Evolutionary conservation across 2,888 invertebrate species (phyloP).

Genomic region (Onthophagus sagittarius): DNA sequence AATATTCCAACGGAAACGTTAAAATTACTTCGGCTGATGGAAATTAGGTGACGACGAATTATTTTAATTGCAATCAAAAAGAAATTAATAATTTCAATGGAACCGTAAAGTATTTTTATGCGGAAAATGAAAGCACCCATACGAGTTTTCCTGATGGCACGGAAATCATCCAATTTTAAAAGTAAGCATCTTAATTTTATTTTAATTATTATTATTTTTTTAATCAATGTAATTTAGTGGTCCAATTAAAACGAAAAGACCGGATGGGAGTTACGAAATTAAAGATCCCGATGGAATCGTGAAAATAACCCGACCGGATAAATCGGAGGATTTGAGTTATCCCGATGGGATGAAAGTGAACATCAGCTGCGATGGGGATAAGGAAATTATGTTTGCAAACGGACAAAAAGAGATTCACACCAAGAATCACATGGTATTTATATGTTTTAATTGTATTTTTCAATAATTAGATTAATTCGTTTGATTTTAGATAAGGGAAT

Average conservation of each 20-base stretch:
- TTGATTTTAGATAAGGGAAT: slow-evolving; percentile 70
- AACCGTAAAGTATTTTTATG: slow-evolving; percentile 79
- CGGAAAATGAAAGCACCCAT: slow-evolving; percentile 78
- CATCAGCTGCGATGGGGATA: slow-evolving; percentile 64
- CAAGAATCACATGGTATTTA: slow-evolving; percentile 68
- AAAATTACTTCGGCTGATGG: slow-evolving; percentile 67
- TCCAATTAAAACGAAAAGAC: slow-evolving; percentile 77
- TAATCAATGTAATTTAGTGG: slow-evolving; percentile 57
- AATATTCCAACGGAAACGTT: slow-evolving; percentile 79
- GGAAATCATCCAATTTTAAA: slow-evolving; percentile 82
- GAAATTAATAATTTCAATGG: slow-evolving; percentile 75
- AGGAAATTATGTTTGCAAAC: slow-evolving; percentile 72
- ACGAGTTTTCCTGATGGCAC: slow-evolving; percentile 81
- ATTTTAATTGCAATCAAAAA: slow-evolving; percentile 86
- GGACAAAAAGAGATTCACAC: slow-evolving; percentile 89
- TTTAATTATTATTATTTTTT: not conserved
- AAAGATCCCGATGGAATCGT: slow-evolving; percentile 76
- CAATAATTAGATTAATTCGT: not conserved
- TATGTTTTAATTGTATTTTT: not conserved
- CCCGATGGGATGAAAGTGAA: slow-evolving; percentile 72
- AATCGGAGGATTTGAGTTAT: slow-evolving; percentile 73
- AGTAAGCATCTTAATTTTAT: slow-evolving; percentile 54
- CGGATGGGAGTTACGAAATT: slow-evolving; percentile 76
- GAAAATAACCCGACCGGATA: slow-evolving; percentile 64
- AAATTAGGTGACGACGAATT: slow-evolving; percentile 64